phyloP scores from a whole-genome alignment of 2,888 invertebrate genomes.

The Lysandra bellargus region DNA sequence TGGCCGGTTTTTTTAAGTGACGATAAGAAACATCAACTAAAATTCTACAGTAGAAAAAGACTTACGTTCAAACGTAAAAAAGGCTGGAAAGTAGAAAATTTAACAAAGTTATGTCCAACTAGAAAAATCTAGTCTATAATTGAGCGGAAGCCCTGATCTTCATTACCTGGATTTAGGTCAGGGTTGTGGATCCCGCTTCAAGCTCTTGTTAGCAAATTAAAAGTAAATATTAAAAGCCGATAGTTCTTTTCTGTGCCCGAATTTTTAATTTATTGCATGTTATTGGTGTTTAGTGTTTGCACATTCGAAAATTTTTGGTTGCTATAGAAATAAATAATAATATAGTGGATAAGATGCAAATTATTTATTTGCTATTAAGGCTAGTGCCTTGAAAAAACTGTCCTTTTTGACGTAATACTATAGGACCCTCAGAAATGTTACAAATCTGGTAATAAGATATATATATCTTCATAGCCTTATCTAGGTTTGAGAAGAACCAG shows the following conservation, averaged over 20 bases:
- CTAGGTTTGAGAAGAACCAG: too few species aligned
- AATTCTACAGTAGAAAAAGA: too few species aligned
- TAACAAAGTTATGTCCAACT: neutral
- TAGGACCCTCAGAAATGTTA: too few species aligned
- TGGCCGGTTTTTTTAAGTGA: too few species aligned
- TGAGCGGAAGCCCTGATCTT: neutral
- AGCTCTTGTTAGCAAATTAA: slow-evolving; percentile 1
- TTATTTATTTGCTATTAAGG: neutral
- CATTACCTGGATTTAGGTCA: neutral
- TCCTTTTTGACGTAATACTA: too few species aligned
- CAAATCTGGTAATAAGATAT: too few species aligned
- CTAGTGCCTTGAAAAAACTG: too few species aligned
- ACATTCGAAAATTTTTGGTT: neutral
- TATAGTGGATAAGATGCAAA: neutral
- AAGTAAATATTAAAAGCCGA: neutral
- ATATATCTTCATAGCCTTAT: too few species aligned
- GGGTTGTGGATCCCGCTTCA: neutral
- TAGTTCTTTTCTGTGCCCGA: neutral
- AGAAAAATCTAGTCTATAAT: neutral
- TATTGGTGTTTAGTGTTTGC: neutral
- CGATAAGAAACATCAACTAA: too few species aligned
- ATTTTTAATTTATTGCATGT: neutral
- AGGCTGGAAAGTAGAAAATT: neutral
- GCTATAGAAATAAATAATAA: neutral
- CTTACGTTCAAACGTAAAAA: too few species aligned